Conservation (phyloP, 2,797 vertebrate species). For the Danio aesculapii region DNA sequence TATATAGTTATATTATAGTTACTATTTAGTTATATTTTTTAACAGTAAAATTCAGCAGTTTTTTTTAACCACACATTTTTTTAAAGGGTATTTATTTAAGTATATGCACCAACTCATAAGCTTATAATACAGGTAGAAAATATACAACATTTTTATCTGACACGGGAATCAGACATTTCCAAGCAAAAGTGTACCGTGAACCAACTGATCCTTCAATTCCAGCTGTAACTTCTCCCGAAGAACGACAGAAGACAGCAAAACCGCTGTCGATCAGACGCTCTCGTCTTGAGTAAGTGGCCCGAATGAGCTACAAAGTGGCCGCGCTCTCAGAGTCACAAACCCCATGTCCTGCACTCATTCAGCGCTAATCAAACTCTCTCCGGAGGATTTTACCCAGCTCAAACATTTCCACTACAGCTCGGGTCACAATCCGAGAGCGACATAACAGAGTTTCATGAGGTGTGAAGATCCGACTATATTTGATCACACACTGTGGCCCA, state of each 20-base stretch:
- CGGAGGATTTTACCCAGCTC: slow-evolving; percentile 65
- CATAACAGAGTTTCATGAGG: slow-evolving; percentile 68
- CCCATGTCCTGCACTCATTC: slow-evolving; percentile 28
- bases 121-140: no score
- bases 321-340: background rate
- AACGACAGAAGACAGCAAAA: background rate
- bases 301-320: background rate
- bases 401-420: slow-evolving; percentile 69
- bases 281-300: background rate
- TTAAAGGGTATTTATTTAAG: no score
- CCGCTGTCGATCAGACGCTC: background rate
- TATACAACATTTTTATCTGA: no score
- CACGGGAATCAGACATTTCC: no score
- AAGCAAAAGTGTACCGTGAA: no score
- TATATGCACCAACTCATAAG: no score
- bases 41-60: no score
- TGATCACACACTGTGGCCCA: slow-evolving; percentile 24
- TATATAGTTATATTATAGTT: no score
- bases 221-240: background rate
- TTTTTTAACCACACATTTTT: no score
- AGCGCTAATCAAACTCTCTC: slow-evolving; percentile 67
- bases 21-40: no score
- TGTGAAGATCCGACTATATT: slow-evolving; percentile 55
- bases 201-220: background rate
- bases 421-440: slow-evolving; percentile 67